Base-by-base conservation (phyloP, 1,140 invertebrate species). In the Philopotamus ludificatus region DNA sequence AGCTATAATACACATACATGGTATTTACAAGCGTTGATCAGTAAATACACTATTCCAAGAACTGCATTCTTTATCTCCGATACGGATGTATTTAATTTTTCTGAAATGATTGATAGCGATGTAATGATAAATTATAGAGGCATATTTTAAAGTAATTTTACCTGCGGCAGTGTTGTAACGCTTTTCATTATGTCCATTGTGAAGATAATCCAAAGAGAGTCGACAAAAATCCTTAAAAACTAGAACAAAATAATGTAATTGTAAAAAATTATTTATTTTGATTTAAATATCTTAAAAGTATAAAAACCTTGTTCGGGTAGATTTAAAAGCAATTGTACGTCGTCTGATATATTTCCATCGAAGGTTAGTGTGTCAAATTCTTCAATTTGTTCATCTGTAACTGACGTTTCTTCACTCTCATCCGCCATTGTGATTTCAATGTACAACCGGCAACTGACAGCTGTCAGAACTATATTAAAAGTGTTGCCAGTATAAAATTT, bases 181-280 rank as follows among this genome's bases (percentile, higher is more conserved):
- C 72, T 84, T 84, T 8, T 74, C 63, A 70, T 84, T 83, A 18
- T 78, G 79, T 18, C 83, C 83, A 72, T 82, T 83, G 62, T 82
- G 75, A 10, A 84, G 53, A 73, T 80, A 84, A 70, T 84, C 82
- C 20, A 81, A 68, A 1, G 79, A 74, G 42, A 84, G 72, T 75
- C 83, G 84, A 66, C 82, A 84, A 71, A 84, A 84, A 72, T 84
- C 81, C 59, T 81, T 78, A 9, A 85, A 65, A 64, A 84, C 83
- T 85, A 55, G 51, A 75, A 70, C 1, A 22, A 41, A 65, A 34
- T 15, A 50, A 45, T n/a, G 18, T 15, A 2, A 45, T 10, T 21
- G 12, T 21, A 44, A 45, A 16, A 59, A 59, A 18, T 9, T 59
- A 20, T 34, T 7, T 34, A 34, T 34, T 7, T 34, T 34, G 28